These are phyloP conservation scores for Ictalurus punctatus DNA, from an alignment of 2,113 vertebrate species.

Conservation along the genomic window DNA sequence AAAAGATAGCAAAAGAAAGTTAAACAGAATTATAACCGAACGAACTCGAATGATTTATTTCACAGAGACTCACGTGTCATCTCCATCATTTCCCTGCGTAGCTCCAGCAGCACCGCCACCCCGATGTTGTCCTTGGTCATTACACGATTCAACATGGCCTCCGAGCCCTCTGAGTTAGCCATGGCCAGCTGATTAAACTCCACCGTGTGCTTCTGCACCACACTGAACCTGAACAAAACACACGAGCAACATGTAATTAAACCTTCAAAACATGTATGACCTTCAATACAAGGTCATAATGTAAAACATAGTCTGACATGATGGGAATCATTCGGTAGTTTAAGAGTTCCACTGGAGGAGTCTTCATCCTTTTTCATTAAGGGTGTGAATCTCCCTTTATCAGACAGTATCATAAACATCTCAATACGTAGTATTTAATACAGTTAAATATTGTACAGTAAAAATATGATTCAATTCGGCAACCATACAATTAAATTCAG, in stretches of 20 bases:
- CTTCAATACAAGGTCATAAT: background rate
- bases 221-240: constrained; percentile 81
- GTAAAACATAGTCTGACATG: background rate
- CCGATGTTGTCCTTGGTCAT: constrained; percentile 99
- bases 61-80: constrained; percentile 83
- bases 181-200: constrained; percentile 99
- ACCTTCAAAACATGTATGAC: background rate
- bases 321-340: background rate
- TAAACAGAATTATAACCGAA: background rate
- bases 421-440: background rate
- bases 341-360: background rate
- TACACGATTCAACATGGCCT: constrained; percentile 96
- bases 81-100: constrained; percentile 92
- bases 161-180: constrained; percentile 97
- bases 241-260: background rate
- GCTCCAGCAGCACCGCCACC: constrained; percentile 89
- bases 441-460: background rate
- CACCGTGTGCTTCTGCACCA: constrained; percentile 96
- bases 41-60: background rate
- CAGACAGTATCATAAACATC: background rate
- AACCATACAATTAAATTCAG: background rate
- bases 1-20: background rate
- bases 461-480: background rate
- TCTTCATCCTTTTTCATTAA: background rate
- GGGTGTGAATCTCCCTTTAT: background rate